A percentile compares a stretch with the other conserved stretches of the same genome.
These are phyloP conservation scores for Argyrosomus regius DNA, from an alignment of 2,797 vertebrate genomes.

Conservation along the genomic window DNA sequence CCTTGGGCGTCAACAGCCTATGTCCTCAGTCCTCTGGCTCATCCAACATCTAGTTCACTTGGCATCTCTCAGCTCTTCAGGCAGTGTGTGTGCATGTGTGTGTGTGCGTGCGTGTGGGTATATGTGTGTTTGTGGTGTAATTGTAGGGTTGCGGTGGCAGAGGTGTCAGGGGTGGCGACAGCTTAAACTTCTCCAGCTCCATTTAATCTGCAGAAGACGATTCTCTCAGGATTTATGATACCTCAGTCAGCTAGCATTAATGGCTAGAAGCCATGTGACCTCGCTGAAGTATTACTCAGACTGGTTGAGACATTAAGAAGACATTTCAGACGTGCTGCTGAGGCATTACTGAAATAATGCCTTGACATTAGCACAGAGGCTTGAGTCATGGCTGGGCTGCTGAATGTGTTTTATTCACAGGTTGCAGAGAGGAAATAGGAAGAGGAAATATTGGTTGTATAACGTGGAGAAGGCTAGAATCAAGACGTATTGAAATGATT, in stretches of 20 bases:
- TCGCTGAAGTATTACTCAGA: constrained; percentile 56
- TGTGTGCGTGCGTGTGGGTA: constrained; percentile 1
- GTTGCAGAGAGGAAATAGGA: constrained; percentile 38
- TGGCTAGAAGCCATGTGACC: constrained; percentile 70
- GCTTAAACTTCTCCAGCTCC: constrained; percentile 69
- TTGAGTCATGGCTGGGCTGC: constrained; percentile 40
- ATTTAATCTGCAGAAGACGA: constrained; percentile 73
- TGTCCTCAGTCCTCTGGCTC: constrained; percentile 36
- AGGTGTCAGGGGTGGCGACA: constrained; percentile 55
- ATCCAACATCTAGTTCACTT: constrained; percentile 44
- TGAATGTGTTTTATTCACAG: constrained; percentile 42
- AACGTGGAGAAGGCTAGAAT: not conserved
- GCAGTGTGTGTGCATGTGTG: constrained; percentile 20
- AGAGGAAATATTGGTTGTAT: constrained; percentile 32
- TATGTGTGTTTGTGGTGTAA: not conserved
- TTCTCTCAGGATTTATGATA: constrained; percentile 71
- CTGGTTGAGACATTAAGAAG: constrained; percentile 66
- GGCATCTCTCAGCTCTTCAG: constrained; percentile 44
- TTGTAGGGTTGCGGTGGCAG: constrained; percentile 7
- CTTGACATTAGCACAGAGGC: constrained; percentile 52
- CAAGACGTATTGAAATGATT: constrained; percentile 8
- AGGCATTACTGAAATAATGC: constrained; percentile 60
- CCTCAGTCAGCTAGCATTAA: constrained; percentile 61
- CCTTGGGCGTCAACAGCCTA: constrained; percentile 43
- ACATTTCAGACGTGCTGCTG: constrained; percentile 56